phyloP scores from a whole-genome alignment of 2,113 vertebrate species.

The Pleuronectes platessa region DNA sequence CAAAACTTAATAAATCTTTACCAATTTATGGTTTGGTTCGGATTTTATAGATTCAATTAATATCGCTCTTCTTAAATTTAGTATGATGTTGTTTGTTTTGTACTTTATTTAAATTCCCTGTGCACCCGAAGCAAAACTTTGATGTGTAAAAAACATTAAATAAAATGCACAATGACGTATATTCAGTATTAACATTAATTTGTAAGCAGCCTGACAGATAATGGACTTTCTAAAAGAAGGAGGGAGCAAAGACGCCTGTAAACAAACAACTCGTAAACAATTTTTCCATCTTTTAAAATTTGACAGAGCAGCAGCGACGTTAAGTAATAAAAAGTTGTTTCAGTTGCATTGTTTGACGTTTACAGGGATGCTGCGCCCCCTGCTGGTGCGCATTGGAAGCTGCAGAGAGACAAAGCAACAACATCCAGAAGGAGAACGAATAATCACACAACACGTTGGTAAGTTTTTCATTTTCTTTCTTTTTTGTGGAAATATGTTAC shows the following conservation, averaged over 20 bases:
- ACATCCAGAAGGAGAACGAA: conserved; percentile 8
- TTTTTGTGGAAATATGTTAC: conserved; percentile 88
- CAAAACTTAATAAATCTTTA: background rate
- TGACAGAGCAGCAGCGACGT: background rate
- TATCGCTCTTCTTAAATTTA: too few species aligned
- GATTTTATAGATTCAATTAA: too few species aligned
- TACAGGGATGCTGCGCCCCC: conserved; percentile 6
- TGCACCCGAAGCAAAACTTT: too few species aligned
- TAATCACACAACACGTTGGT: conserved; percentile 40
- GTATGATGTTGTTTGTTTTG: too few species aligned
- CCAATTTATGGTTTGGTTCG: too few species aligned
- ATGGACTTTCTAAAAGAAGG: too few species aligned
- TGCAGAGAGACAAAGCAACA: background rate
- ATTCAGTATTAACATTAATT: too few species aligned
- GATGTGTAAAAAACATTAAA: too few species aligned
- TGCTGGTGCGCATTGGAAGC: background rate
- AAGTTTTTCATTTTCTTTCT: conserved; percentile 76
- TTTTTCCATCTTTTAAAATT: background rate
- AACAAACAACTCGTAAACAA: background rate
- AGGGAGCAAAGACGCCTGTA: background rate
- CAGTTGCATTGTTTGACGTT: background rate
- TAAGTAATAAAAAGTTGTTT: background rate
- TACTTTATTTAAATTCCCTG: too few species aligned
- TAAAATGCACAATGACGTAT: too few species aligned
- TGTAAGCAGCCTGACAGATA: too few species aligned